Evolutionary conservation across 2,113 vertebrate genomes (phyloP).

Genomic region (Perca fluviatilis): DNA sequence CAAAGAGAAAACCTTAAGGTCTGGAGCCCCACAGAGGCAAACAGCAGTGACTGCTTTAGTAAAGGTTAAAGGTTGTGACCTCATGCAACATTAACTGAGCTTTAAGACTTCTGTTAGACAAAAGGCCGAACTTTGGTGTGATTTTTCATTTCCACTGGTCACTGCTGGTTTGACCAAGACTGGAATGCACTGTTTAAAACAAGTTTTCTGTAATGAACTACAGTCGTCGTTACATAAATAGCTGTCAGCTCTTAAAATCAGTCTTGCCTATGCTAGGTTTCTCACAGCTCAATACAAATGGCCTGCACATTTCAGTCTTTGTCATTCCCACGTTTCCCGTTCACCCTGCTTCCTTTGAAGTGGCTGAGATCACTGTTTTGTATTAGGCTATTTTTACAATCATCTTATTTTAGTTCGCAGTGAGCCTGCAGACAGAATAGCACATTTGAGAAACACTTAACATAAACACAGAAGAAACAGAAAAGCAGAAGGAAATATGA

Average conservation of each 20-base stretch:
- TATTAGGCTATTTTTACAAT: conserved; percentile 8
- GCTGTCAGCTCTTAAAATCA: background rate
- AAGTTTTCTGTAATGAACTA: background rate
- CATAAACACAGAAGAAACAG: background rate
- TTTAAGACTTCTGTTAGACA: background rate
- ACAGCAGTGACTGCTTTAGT: background rate
- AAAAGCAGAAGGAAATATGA: background rate
- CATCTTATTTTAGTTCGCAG: conserved; percentile 7
- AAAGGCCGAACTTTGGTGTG: background rate
- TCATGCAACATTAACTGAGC: background rate
- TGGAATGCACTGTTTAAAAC: background rate
- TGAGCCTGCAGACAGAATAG: background rate
- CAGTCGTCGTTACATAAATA: conserved; percentile 18
- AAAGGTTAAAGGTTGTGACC: conserved; percentile 8
- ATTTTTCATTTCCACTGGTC: background rate
- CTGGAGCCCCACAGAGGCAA: background rate
- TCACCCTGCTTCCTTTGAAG: conserved; percentile 15
- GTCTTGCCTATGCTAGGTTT: background rate
- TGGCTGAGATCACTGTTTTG: conserved; percentile 21
- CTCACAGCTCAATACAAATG: background rate
- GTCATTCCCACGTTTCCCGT: conserved; percentile 22
- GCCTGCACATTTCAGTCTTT: background rate
- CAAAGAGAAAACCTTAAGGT: too few species aligned
- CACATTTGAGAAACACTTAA: background rate
- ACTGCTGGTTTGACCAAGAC: conserved; percentile 6